phyloP scores from a whole-genome alignment of 1,140 invertebrate species.

The Papilio xuthus region DNA sequence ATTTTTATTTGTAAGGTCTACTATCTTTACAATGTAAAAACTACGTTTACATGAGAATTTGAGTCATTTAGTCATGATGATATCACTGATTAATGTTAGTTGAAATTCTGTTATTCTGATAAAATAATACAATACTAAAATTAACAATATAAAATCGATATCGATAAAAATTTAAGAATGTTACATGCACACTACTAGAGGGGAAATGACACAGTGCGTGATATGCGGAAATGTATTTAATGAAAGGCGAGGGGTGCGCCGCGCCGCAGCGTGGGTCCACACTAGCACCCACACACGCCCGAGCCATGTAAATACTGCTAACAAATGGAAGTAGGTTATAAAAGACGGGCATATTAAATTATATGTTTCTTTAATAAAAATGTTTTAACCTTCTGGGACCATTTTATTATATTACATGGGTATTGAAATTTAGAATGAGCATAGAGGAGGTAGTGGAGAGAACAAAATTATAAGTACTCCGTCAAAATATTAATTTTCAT shows the following conservation, averaged over 20 bases:
- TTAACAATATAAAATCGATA: conserved; percentile 44
- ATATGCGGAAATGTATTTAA: conserved; percentile 81
- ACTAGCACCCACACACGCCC: conserved; percentile 51
- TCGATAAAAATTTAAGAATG: conserved; percentile 32
- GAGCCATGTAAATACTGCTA: conserved; percentile 22
- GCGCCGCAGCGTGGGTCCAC: conserved; percentile 59
- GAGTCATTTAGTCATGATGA: not conserved
- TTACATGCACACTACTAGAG: conserved; percentile 53
- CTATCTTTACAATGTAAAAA: not conserved
- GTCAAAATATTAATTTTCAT: too few relatives aligned
- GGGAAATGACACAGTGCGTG: conserved; percentile 80
- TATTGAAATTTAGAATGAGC: too few relatives aligned
- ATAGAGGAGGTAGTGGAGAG: too few relatives aligned
- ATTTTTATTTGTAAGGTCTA: not conserved
- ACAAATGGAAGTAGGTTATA: not conserved
- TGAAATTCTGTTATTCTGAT: not conserved
- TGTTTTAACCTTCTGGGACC: too few relatives aligned
- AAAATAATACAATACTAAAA: not conserved
- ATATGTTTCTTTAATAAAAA: not conserved
- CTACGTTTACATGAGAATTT: not conserved
- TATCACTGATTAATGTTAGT: not conserved
- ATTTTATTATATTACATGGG: too few relatives aligned
- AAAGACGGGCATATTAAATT: not conserved
- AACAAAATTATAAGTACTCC: too few relatives aligned
- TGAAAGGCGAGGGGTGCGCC: conserved; percentile 74